Evolutionary conservation across 2,797 vertebrate species (phyloP), one percentile per base, ranked within the genome.

Genomic region (Halcyon smyrnensis): DNA sequence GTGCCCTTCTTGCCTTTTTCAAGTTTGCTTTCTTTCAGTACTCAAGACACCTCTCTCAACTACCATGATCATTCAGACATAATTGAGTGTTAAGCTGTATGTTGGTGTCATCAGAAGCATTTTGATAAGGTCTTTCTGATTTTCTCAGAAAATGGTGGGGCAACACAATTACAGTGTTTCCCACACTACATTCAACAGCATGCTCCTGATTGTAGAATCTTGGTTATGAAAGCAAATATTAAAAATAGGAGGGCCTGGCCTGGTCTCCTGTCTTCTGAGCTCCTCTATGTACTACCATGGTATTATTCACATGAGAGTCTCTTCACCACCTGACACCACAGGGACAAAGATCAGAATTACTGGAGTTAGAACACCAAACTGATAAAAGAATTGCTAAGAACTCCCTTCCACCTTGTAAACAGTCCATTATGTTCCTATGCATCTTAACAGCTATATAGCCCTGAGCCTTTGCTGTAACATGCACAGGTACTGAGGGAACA

Each of bases 381-480:
- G 45, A 70, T 19, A 6, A 30, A 45, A 63, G 15, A 74, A 69
- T 8, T 43, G 3, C 25, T 59, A 80, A 57, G 32, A 50, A 77
- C 7, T 46, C 20, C 12, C 12, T 59, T 85, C n/a, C 36, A 53
- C 16, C 24, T 36, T 81, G 69, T 32, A 67, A 86, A 70, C 3
- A 67, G 34, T 3, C 23, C 1, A 2, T 28, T 57, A 36, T 45
- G n/a, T 64, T 80, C 19, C 11, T n/a, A 15, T 6, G 9, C 27
- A 20, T 4, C 20, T 45, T 45, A 69, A 50, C 10, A 27, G 43
- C 27, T 50, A 28, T 12, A 64, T 12, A 64, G 41, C 16, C 23
- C 27, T 0, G 1, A 23, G 4, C 53, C 28, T 60, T 16, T 65
- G 54, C 27, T 2, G 1, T n/a, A n/a, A 27, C 2, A 2, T 25